These are phyloP conservation scores for Spheniscus humboldti DNA, from an alignment of 2,797 vertebrate genomes.

Conservation along the genomic window DNA sequence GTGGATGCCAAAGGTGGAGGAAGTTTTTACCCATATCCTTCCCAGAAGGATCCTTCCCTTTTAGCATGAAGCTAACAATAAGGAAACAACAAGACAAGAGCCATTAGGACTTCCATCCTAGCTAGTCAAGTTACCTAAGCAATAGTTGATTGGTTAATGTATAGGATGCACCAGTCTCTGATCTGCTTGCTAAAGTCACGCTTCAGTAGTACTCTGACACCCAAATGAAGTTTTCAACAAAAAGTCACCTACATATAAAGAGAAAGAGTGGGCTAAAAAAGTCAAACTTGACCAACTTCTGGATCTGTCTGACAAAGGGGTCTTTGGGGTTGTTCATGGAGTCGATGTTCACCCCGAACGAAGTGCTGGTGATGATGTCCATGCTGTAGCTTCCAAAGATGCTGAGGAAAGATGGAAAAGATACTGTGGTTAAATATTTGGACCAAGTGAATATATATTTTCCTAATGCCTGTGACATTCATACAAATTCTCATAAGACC, in stretches of 20 bases:
- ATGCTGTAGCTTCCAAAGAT: slow-evolving; percentile 79
- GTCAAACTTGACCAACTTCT: slow-evolving; percentile 74
- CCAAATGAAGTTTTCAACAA: neutral
- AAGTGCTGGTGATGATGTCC: slow-evolving; percentile 80
- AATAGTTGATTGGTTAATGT: neutral
- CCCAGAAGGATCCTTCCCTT: neutral
- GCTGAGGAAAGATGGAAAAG: slow-evolving; percentile 52
- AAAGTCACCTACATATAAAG: neutral
- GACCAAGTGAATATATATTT: neutral
- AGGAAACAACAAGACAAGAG: neutral
- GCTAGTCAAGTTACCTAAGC: neutral
- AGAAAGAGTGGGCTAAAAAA: slow-evolving; percentile 28
- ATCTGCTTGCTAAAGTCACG: neutral
- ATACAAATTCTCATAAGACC: neutral
- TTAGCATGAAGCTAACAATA: neutral
- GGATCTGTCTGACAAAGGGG: slow-evolving; percentile 71
- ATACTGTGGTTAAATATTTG: neutral
- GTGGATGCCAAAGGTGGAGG: neutral
- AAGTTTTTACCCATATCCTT: neutral
- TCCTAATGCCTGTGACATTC: neutral
- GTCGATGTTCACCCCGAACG: slow-evolving; percentile 81
- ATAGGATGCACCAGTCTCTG: neutral
- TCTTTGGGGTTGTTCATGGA: slow-evolving; percentile 81
- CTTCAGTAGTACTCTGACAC: neutral
- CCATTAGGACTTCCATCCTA: neutral